Evolutionary conservation across 1,140 invertebrate species (phyloP), one percentile per base, ranked within the genome.

Genomic region (Cotesia chilonis): DNA sequence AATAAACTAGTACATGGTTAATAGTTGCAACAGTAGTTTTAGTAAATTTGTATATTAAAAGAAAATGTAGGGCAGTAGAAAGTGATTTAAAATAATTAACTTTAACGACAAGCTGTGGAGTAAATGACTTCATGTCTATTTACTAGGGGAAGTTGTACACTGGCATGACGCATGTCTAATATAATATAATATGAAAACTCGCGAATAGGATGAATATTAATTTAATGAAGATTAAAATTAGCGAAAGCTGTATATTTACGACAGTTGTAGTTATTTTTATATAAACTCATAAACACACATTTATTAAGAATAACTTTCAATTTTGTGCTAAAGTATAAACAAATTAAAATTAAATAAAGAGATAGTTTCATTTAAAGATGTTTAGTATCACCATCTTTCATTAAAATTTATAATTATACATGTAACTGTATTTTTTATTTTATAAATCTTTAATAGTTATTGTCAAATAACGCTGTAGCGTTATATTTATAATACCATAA

Each of bases 41-140:
- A 57, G 28, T 28, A 47, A 47, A 47, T 47, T 9, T 47, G 6
- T 7, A 47, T 10, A 9, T 10, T 47, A 47, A 2, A 2, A 7
- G 7, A 14, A 63, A 64, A 68, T 70, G 68, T 70, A 67, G 68
- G 60, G 28, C 68, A 74, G 72, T 74, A 74, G 72, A 74, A 74
- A 74, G 72, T 74, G 72, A 74, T 70, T 74, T 61, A 61, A 70
- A 68, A 61, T 67, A 67, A 70, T 74, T 67, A 60, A 65, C 52
- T 20, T 64, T 63, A 64, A 69, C 63, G 67, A 67, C 47, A 59
- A 55, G n/a, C 20, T 52, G 47, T 10, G 60, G 36, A 36, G 35
- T 28, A 63, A 63, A 38, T 63, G 10, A 63, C 37, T 63, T 4
- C n/a, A 47, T 47, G 10, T 28, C 4, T 51, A 51, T 51, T 51